Percentiles rank a stretch among this genome's conserved stretches.
Evolutionary conservation across 2,888 invertebrate species (phyloP).

Genomic region (Phymatocera aterrima): DNA sequence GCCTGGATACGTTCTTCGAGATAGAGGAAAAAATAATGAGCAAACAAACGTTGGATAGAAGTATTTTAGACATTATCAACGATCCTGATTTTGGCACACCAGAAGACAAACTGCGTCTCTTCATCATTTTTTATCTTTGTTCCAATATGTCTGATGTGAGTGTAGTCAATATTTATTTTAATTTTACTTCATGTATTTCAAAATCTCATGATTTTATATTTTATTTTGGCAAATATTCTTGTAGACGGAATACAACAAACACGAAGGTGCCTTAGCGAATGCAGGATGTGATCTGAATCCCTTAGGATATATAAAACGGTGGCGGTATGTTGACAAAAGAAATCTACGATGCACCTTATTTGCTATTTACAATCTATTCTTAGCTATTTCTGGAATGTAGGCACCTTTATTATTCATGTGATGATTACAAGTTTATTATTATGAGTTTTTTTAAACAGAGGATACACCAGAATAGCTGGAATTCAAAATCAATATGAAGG

Average conservation of each 20-base stretch:
- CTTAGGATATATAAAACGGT: constrained; percentile 92
- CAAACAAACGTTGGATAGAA: constrained; percentile 87
- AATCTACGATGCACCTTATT: background rate
- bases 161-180: constrained; percentile 29
- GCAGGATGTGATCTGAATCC: constrained; percentile 92
- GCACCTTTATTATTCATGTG: too few species aligned
- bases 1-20: constrained; percentile 97
- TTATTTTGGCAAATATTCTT: constrained; percentile 47
- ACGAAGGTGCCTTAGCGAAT: constrained; percentile 85
- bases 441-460: constrained; percentile 73
- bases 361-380: background rate
- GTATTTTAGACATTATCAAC: constrained; percentile 90
- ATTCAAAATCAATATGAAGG: constrained; percentile 91
- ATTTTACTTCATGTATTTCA: too few species aligned
- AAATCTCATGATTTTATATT: background rate
- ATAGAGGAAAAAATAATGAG: constrained; percentile 98
- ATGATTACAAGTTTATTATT: background rate
- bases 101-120: constrained; percentile 95
- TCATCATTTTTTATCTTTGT: constrained; percentile 95
- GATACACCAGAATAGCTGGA: constrained; percentile 86
- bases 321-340: constrained; percentile 82
- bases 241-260: constrained; percentile 87
- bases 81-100: constrained; percentile 92
- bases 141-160: constrained; percentile 84
- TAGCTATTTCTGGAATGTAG: background rate